Percentiles rank a stretch among this genome's conserved stretches.
Evolutionary conservation across 1,140 invertebrate genomes (phyloP).

Genomic region (Ladona fulva): DNA sequence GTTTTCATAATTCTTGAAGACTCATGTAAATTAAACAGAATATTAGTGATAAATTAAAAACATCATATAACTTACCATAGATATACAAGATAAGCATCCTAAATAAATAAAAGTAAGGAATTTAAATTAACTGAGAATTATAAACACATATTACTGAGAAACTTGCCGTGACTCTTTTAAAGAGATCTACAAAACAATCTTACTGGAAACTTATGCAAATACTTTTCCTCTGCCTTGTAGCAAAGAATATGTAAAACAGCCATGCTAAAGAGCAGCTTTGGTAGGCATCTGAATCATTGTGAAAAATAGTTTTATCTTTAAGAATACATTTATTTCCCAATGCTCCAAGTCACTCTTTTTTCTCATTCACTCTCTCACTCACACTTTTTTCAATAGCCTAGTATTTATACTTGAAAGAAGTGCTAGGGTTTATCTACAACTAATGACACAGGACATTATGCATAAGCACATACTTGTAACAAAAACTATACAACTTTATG

Average conservation of each 20-base stretch:
- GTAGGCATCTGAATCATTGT: not conserved
- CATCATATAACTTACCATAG: not conserved
- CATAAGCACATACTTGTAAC: not conserved
- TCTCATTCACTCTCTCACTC: not conserved
- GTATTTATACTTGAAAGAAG: not conserved
- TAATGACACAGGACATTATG: not conserved
- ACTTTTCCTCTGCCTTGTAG: not conserved
- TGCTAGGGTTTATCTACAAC: not conserved
- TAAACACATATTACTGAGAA: not conserved
- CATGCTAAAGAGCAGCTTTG: not conserved
- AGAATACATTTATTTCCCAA: not conserved
- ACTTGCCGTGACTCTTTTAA: not conserved
- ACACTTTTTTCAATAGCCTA: not conserved
- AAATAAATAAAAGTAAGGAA: not conserved
- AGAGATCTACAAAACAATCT: not conserved
- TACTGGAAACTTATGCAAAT: not conserved
- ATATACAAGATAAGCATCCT: not conserved
- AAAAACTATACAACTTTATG: not conserved
- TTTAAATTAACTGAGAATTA: not conserved
- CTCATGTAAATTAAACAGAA: not conserved
- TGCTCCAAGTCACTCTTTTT: not conserved
- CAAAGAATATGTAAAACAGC: not conserved
- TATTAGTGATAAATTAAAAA: conserved; percentile 6
- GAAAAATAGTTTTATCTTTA: not conserved
- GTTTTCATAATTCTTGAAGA: not conserved